Evolutionary conservation across 2,888 invertebrate species (phyloP).

Genomic region (Kuschelorhynchus macadamiae): DNA sequence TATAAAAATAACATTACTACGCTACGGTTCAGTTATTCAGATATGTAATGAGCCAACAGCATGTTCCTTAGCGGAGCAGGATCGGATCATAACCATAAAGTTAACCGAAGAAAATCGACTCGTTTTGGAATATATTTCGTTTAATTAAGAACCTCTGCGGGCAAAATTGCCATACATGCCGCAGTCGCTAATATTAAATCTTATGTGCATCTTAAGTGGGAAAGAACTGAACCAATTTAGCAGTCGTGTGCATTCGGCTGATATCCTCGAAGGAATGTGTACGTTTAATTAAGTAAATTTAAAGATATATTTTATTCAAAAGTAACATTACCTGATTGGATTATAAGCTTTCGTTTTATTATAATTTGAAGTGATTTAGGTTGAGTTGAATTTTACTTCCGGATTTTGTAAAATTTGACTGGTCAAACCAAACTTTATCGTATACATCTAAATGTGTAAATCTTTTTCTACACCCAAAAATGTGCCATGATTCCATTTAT

Average conservation of each 20-base stretch:
- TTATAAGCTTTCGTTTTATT: too few relatives aligned
- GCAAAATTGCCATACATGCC: constrained; percentile 48
- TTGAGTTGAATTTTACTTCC: too few relatives aligned
- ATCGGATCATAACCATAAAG: constrained; percentile 62
- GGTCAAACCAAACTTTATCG: not conserved
- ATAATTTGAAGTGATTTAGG: too few relatives aligned
- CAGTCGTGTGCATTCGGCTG: constrained; percentile 14
- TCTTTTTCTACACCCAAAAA: too few relatives aligned
- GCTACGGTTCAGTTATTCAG: constrained; percentile 64
- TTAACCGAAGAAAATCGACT: constrained; percentile 59
- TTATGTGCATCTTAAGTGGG: constrained; percentile 41
- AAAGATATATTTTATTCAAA: not conserved
- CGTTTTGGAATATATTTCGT: constrained; percentile 57
- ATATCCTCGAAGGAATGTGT: not conserved
- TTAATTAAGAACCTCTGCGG: constrained; percentile 59
- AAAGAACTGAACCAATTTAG: constrained; percentile 40
- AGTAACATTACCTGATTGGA: too few relatives aligned
- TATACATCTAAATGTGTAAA: too few relatives aligned
- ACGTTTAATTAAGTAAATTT: not conserved
- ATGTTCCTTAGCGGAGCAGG: constrained; percentile 59
- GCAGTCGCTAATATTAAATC: constrained; percentile 49
- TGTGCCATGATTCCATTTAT: too few relatives aligned
- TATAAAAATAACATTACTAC: constrained; percentile 65
- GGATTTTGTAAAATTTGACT: too few relatives aligned
- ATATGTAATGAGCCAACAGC: constrained; percentile 64